A percentile compares a stretch with the other conserved stretches of the same genome.
Evolutionary conservation across 2,888 invertebrate genomes (phyloP).

Genomic region (Eupithecia insigniata): DNA sequence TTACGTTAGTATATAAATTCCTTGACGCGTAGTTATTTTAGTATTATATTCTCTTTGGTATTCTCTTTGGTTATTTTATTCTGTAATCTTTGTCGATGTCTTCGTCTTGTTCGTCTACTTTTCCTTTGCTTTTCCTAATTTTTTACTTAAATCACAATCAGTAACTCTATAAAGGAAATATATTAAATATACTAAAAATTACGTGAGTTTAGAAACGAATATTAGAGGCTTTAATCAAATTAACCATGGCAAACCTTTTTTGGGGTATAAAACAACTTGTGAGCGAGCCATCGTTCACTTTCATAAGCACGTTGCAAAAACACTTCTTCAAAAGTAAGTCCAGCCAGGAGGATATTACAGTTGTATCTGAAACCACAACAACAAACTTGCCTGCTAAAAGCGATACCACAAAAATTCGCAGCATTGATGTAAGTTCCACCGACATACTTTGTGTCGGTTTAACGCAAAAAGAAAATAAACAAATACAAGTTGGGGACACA

Average conservation of each 20-base stretch:
- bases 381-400: neutral
- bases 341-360: conserved; percentile 19
- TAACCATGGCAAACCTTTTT: conserved; percentile 59
- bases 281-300: conserved; percentile 64
- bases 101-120: too few relatives aligned
- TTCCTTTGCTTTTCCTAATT: too few relatives aligned
- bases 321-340: conserved; percentile 46
- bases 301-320: conserved; percentile 56
- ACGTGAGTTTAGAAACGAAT: neutral
- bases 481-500: conserved; percentile 62
- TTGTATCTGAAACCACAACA: conserved; percentile 23
- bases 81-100: too few relatives aligned
- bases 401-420: neutral
- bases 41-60: too few relatives aligned
- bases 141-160: too few relatives aligned
- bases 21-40: too few relatives aligned
- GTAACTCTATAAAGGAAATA: neutral
- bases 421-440: neutral
- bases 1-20: too few relatives aligned
- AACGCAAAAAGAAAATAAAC: conserved; percentile 24
- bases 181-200: neutral
- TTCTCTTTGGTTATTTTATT: too few relatives aligned
- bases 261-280: conserved; percentile 67
- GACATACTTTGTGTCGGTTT: neutral
- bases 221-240: neutral